A percentile compares a stretch with the other conserved stretches of the same genome.
phyloP scores from a whole-genome alignment of 2,888 invertebrate species.

The Archips crataeganus region DNA sequence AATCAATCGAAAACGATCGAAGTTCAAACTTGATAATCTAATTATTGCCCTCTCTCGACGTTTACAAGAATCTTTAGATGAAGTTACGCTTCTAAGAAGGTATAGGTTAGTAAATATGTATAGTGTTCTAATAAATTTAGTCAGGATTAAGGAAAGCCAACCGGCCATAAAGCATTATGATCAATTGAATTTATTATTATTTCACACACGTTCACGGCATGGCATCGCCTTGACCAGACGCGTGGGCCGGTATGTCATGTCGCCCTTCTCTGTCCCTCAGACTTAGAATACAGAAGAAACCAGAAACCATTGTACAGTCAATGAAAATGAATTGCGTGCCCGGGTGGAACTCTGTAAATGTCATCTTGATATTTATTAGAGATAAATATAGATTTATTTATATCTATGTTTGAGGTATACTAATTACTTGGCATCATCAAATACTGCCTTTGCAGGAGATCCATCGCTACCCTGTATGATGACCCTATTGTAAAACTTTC shows the following conservation, averaged over 20 bases:
- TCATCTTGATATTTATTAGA: no score
- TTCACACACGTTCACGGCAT: slow-evolving; percentile 21
- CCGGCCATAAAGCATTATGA: slow-evolving; percentile 4
- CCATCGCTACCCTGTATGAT: no score
- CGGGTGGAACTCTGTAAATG: no score
- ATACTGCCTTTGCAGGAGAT: no score
- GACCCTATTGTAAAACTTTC: no score
- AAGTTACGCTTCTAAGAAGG: slow-evolving; percentile 22
- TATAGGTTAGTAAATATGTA: neutral
- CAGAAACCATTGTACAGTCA: no score
- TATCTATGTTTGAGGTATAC: no score
- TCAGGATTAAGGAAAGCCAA: slow-evolving; percentile 10
- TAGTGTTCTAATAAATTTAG: slow-evolving; percentile 13
- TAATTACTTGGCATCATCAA: no score
- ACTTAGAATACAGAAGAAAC: no score
- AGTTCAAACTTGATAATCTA: slow-evolving; percentile 33
- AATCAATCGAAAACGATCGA: slow-evolving; percentile 34
- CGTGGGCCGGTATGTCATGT: neutral
- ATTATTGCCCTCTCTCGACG: slow-evolving; percentile 20
- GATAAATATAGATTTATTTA: no score
- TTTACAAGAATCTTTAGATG: slow-evolving; percentile 30
- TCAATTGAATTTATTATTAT: slow-evolving; percentile 30
- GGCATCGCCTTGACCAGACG: slow-evolving; percentile 16
- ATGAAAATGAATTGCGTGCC: no score
- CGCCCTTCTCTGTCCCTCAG: neutral